Base-by-base conservation (phyloP, 1,140 invertebrate genomes). In the Vanessa atalanta region DNA sequence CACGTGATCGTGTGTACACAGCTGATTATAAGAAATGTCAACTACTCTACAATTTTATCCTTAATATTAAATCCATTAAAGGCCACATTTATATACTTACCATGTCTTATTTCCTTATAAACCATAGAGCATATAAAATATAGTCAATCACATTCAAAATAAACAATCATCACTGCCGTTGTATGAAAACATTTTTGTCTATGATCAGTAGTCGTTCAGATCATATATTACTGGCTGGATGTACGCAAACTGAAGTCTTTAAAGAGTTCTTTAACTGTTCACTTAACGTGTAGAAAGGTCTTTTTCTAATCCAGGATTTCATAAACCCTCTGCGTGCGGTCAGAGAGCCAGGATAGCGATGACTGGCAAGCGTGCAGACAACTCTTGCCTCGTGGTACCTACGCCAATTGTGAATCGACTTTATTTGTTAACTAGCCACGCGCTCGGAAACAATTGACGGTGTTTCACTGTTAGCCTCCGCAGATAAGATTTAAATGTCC, bases 401-500 rank as follows among this genome's bases (percentile, higher is more conserved):
- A 87, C 66, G 79, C 83, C 90, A 92, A 92, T 92, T 92, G 90
- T 90, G 79, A 83, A 80, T 82, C 75, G 86, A 86, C 85, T 88
- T 92, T 89, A 91, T 90, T 91, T 88, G 87, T 88, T 92, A 89
- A 92, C 89, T 87, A 83, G 87, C 88, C 90, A 90, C 87, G 88
- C 88, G 88, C 83, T 89, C 86, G 86, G 87, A 92, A 92, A 92
- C 88, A 92, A 92, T 92, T 92, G 90, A 84, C 84, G 79, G 83
- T 87, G 82, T 83, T 72, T 83, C 83, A 82, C 84, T 87, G 83
- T 85, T 82, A 78, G 82, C 82, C 77, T 85, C 79, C 82, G 82
- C 78, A 89, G 87, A 88, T 90, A 87, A 89, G 87, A 90, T 89
- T 89, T 86, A 81, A 82, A 83, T 80, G 75, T 79, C 80, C 80